Evolutionary conservation across 1,140 invertebrate species (phyloP), one percentile per base, ranked within the genome.

Genomic region (Anagrus nilaparvatae): DNA sequence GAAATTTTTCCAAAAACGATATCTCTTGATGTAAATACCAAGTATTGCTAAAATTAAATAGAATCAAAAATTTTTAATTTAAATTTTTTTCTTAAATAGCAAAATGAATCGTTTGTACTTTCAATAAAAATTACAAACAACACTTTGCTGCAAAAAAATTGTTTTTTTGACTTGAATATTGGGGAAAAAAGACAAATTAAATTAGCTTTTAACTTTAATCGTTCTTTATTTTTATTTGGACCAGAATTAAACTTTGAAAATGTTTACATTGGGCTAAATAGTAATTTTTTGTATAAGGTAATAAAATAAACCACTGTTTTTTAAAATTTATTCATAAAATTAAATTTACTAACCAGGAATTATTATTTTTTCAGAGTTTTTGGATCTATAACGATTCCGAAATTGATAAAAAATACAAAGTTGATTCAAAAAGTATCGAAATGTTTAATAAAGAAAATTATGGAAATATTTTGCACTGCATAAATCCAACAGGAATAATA

Each of bases 341-440:
- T 13, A 35, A 23, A 35, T 39, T 28, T 12, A 35, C 31, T 13
- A 18, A 23, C 32, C 37, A 21, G 17, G 29, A 45, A 33, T 46
- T 19, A 17, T 32, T 40, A 40, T 28, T 31, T 34, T 36, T 40
- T 24, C 13, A 64, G 61, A 44, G 47, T 13, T 38, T 43, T 41
- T 60, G 58, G 53, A 35, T 64, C 12, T 36, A 48, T 29, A 64
- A 64, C 40, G 34, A 49, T 10, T 51, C 49, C 0, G 43, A 55
- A 25, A 29, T 33, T 8, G 48, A 55, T 17, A 43, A 52, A 10
- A 20, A 43, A 1, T 64, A 54, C 35, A 30, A 13, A 0, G 13
- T 64, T 17, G 32, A 60, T 13, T 51, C 20, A 2, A 34, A 36
- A 23, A 30, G 37, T 13, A 36, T 61, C 2, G 10, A 13, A n/a